Conservation (phyloP, 1,140 invertebrate genomes). For the Linepithema humile region DNA sequence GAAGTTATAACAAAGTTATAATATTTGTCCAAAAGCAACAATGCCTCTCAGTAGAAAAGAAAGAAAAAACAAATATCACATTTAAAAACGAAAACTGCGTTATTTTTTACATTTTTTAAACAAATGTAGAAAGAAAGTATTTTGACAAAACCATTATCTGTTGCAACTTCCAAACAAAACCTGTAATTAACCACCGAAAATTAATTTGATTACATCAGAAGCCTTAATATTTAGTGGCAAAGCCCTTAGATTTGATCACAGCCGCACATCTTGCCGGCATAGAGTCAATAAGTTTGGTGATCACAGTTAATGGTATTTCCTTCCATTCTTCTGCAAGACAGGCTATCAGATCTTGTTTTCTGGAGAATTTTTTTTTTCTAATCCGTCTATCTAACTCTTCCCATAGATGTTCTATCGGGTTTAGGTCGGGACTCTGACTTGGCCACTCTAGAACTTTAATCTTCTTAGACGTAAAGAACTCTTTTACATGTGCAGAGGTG, state of each 20-base stretch:
- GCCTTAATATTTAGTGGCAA: not conserved
- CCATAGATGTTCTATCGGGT: constrained; percentile 33
- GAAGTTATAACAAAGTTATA: too few relatives aligned
- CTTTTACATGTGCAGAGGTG: too few relatives aligned
- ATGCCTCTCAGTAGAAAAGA: not conserved
- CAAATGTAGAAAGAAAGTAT: not conserved
- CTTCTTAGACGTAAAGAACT: not conserved
- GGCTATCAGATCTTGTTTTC: not conserved
- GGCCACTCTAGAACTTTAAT: constrained; percentile 25
- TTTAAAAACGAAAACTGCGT: not conserved
- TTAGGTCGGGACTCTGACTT: constrained; percentile 13
- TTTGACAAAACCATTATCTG: not conserved
- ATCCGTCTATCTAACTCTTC: not conserved
- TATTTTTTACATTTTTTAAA: not conserved
- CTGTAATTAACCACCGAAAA: not conserved
- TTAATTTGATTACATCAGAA: not conserved
- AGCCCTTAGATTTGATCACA: not conserved
- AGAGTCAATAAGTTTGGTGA: not conserved
- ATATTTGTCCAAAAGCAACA: too few relatives aligned
- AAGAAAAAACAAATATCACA: not conserved
- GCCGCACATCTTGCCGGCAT: not conserved
- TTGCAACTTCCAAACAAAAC: not conserved
- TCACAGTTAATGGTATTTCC: too few relatives aligned
- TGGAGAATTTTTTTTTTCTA: not conserved
- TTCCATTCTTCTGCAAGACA: not conserved